Percentiles rank a stretch among this genome's conserved stretches.
These are phyloP conservation scores for Chaetura pelagica DNA, from an alignment of 2,113 vertebrate species.

Conservation along the genomic window DNA sequence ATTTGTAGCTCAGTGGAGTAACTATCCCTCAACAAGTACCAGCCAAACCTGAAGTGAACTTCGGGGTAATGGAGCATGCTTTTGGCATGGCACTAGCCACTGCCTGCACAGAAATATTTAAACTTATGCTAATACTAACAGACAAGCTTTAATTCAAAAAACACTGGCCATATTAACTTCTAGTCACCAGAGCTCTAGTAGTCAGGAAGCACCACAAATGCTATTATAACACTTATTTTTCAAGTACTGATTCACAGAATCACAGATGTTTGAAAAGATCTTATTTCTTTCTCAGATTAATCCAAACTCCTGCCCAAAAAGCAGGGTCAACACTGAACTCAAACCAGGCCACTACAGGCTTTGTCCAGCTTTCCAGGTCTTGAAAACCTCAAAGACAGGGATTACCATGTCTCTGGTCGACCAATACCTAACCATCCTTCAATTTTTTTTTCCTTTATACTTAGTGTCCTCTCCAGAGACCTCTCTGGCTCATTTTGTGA, in stretches of 20 bases:
- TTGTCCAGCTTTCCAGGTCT: background rate
- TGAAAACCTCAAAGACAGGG: background rate
- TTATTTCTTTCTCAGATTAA: background rate
- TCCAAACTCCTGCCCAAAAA: background rate
- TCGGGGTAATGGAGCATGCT: background rate
- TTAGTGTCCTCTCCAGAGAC: background rate
- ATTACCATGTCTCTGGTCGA: background rate
- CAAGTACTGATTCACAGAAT: background rate
- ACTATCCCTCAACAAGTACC: background rate
- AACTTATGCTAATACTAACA: background rate
- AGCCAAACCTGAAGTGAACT: background rate
- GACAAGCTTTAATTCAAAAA: background rate
- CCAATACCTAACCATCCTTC: background rate
- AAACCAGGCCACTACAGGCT: background rate
- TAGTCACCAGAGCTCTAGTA: background rate
- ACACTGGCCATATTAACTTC: accelerated
- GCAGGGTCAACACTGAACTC: background rate
- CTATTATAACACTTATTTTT: background rate
- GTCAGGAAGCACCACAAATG: background rate
- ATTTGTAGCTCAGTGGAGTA: background rate
- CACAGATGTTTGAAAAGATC: background rate
- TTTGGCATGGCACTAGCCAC: background rate
- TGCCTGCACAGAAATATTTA: background rate
- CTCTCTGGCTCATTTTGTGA: background rate
- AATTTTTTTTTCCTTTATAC: background rate